Base-by-base conservation (phyloP, 2,797 vertebrate species). In the Florisuga fusca region DNA sequence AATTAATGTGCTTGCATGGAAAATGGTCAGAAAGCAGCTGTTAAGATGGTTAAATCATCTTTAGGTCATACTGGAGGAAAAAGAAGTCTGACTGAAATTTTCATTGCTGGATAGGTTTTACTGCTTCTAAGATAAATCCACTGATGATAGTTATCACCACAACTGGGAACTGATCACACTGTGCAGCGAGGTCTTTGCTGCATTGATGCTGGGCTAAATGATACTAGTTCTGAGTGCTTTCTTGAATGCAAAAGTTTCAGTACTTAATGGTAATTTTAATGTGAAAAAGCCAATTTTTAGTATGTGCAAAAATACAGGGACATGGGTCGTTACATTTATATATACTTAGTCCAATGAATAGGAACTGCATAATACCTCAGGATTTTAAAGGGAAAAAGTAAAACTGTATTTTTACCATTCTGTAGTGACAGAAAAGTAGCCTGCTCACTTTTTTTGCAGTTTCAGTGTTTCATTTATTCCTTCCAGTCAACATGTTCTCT, bases 21-120 rank as follows among this genome's bases (percentile, higher is more conserved):
- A 75, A 75, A 81, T 72, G 51, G n/a, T 48, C 17, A 59, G 62
- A 59, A 87, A 79, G 29, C 15, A 36, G 33, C 84, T 78, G 29
- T 94, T 93, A 71, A 54, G 31, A 48, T 31, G 33, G n/a, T 84
- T 90, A 87, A 89, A 90, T 90, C 19, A 64, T 36, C 54, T 78
- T 69, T 64, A 63, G 43, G 45, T 86, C 34, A 75, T 26, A 41
- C 17, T 48, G 33, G 41, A 34, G 29, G 29, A 54, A 54, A 31
- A 80, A 51, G 41, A 74, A 36, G 71, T 46, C 33, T 7, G 48
- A 23, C 15, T 55, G 21, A 62, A 33, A 1, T 80, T 90, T 81
- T 88, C 43, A 67, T 15, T 36, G 31, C 26, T 88, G 59, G 21
- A 10, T 66, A 48, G 31, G 23, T 64, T 87, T 90, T 84, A 82